phyloP scores from a whole-genome alignment of 2,888 invertebrate genomes.

The Caenorhabditis japonica region DNA sequence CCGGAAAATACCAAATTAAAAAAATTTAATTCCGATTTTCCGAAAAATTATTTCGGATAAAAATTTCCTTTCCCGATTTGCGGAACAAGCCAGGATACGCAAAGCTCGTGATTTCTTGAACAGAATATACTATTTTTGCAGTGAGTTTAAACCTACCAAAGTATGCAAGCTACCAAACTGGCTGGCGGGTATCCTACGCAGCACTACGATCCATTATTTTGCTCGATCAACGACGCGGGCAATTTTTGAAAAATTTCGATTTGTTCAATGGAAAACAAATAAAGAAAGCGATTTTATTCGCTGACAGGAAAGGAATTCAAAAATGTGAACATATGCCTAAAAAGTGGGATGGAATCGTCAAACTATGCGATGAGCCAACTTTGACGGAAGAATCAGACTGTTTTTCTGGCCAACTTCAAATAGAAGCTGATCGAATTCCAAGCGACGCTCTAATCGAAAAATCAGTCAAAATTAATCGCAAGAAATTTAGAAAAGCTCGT shows the following conservation, averaged over 20 bases:
- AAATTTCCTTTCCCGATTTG: not conserved
- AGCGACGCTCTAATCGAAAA: not conserved
- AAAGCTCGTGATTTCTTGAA: too few relatives aligned
- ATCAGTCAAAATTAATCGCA: not conserved
- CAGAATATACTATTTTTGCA: not conserved
- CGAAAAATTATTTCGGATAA: not conserved
- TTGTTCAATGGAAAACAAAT: not conserved
- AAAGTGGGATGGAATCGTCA: constrained; percentile 1
- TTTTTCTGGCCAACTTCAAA: too few relatives aligned
- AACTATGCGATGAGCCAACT: too few relatives aligned
- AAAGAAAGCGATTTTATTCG: not conserved
- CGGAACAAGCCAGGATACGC: not conserved
- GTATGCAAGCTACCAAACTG: constrained; percentile 28
- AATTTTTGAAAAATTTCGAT: constrained; percentile 11
- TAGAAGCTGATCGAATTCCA: too few relatives aligned
- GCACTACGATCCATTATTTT: constrained; percentile 10
- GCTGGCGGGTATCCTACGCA: constrained; percentile 24
- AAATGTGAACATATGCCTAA: constrained; percentile 7
- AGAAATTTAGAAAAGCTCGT: not conserved
- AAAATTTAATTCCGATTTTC: constrained; percentile 4
- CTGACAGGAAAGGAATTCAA: not conserved
- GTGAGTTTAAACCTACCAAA: constrained; percentile 28
- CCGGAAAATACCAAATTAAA: too few relatives aligned
- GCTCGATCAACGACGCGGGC: constrained; percentile 15
- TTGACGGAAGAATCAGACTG: too few relatives aligned